Base-by-base conservation (phyloP, 2,113 vertebrate species). In the Myotis davidii region DNA sequence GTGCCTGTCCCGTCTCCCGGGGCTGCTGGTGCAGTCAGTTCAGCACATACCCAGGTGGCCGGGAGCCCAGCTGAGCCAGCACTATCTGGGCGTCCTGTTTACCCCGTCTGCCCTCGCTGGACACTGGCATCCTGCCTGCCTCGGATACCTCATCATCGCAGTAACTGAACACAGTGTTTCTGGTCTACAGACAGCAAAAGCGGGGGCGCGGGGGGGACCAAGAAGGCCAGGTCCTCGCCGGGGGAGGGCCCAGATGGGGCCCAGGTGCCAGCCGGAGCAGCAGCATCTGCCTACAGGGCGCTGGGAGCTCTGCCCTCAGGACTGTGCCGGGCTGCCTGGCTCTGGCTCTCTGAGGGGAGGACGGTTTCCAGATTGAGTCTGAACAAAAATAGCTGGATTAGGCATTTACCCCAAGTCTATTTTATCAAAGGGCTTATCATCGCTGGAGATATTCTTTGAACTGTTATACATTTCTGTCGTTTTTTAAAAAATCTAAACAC, bases 61-160 rank as follows among this genome's bases (percentile, higher is more conserved):
- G 0, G 0, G 50, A 17, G 88, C 52, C 91, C 65, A n/a, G 92
- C 96, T 92, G 94, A 92, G 70, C 88, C 94, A 90, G 97, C 96
- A 39, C 5, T n/a, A 25, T 16, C 25, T 5, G 7, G 50, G 17
- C 1, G 0, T 37, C 90, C 76, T 65, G 61, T 59, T 95, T 52
- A 87, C 79, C 50, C 37, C 0, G 0, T 16, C 65, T 56, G 54
- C 65, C 45, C 42, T 94, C 74, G 56, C 91, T 39, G 72, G 85
- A 77, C 39, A 32, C 3, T 0, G 8, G 16, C 34, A 6, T 67
- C 78, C 78, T 18, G 82, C 34, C 45, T 73, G 88, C 78, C 16
- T 3, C 29, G 4, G 77, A 54, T 0, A 21, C 54, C 42, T 39
- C 25, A 73, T 48, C 56, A 27, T 25, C 61, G 2, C 3, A 3